Conservation (phyloP, 2,888 invertebrate genomes). For the Drosophila sordidula region DNA sequence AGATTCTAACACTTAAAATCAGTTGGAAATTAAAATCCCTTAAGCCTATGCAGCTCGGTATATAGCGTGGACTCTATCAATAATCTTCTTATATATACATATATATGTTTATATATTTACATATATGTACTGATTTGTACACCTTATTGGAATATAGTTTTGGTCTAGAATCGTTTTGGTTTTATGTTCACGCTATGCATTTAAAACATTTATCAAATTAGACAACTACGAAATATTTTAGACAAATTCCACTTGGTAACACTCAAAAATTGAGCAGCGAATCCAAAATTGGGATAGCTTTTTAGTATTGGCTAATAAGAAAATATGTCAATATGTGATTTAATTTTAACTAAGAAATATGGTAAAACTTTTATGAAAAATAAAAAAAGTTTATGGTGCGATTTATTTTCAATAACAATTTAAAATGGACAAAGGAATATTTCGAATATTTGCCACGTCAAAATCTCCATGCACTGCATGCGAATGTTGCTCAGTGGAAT, state of each 20-base stretch:
- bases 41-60: conserved; percentile 13
- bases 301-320: too few species aligned
- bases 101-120: conserved; percentile 14
- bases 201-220: conserved; percentile 45
- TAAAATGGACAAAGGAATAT: too few species aligned
- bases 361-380: too few species aligned
- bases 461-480: background rate
- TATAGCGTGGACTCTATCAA: background rate
- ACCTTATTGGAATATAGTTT: conserved; percentile 55
- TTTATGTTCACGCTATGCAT: conserved; percentile 23
- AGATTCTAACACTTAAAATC: conserved; percentile 18
- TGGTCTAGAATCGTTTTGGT: conserved; percentile 64
- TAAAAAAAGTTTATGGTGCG: too few species aligned
- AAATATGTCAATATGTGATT: too few species aligned
- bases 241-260: conserved; percentile 13
- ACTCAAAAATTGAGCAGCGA: too few species aligned
- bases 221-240: conserved; percentile 48
- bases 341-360: too few species aligned
- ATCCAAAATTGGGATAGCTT: too few species aligned
- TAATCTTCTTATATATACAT: conserved; percentile 6
- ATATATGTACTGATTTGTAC: conserved; percentile 44
- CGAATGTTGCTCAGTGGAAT: conserved; percentile 13
- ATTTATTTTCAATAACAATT: too few species aligned
- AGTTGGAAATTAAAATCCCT: conserved; percentile 2
- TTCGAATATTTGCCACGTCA: too few species aligned